Evolutionary conservation across 2,888 invertebrate species (phyloP), one percentile per base, ranked within the genome.

Genomic region (Drosophila maculinotata): DNA sequence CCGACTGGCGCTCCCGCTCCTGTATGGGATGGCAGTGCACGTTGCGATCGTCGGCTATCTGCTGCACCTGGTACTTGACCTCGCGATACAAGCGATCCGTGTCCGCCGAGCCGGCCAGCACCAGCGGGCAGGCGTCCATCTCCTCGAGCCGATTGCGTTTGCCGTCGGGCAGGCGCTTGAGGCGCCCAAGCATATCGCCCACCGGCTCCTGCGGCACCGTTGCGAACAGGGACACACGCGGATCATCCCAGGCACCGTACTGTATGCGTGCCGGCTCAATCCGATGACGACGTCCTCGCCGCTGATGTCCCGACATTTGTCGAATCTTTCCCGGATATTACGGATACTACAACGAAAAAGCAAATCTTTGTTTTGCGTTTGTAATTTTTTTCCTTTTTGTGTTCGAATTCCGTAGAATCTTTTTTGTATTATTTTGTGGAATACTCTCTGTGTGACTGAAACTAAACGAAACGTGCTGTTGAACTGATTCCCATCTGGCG

Each of bases 201-300:
- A 77, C 6, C 4, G 76, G 76, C 42, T 80, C 76, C 57, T 79
- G 79, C 14, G 47, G 52, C 42, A 79, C 53, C 0, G 73, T 60
- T 15, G 79, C 87, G 1, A 86, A 79, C 42, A 79, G 30, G n/a
- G 79, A 69, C 1, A 59, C 42, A 0, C 69, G 36, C 4, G 79
- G 79, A 48, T 86, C 51, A 25, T 79, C 79, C 69, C 77, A 79
- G 26, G 84, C 87, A 1, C 87, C 87, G 7, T 57, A 60, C 17
- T 69, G 70, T 1, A 62, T 57, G 39, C 70, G 70, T 1, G 60
- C 6, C 8, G 65, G 54, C 39, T 76, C 72, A 2, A 58, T 9
- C 20, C 38, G 71, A 6, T 31, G 53, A 0, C 70, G 63, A 12
- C 48, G 63, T 30, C 79, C 63, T 3, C 63, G 26, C 1, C 53